Evolutionary conservation across 2,797 vertebrate species (phyloP).

Genomic region (Columba guinea): DNA sequence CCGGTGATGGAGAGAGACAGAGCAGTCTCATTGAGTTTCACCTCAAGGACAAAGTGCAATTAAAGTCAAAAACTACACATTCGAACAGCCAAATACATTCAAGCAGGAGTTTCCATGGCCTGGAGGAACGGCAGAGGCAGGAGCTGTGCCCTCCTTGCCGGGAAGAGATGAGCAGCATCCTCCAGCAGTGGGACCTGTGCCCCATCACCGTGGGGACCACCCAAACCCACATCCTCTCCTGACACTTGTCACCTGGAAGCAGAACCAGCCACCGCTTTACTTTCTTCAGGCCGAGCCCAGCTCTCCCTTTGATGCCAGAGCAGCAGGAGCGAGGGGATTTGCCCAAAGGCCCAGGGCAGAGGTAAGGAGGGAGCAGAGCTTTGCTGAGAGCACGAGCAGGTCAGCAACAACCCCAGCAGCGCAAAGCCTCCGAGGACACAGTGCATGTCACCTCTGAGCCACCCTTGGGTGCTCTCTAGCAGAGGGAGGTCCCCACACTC

Average conservation of each 20-base stretch:
- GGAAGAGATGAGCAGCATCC: background rate
- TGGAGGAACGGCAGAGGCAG: background rate
- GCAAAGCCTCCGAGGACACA: background rate
- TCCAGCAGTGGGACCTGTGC: rapidly evolving
- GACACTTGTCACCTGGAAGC: background rate
- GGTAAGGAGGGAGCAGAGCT: background rate
- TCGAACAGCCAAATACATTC: background rate
- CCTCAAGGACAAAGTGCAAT: background rate
- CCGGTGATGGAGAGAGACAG: background rate
- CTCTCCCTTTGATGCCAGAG: background rate
- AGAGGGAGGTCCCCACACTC: rapidly evolving
- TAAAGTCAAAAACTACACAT: background rate
- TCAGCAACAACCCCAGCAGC: background rate
- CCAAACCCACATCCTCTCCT: too few relatives aligned
- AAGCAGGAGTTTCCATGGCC: background rate
- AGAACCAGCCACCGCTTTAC: background rate
- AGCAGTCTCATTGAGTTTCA: background rate
- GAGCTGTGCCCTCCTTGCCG: background rate
- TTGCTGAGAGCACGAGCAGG: background rate
- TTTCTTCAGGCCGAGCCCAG: background rate
- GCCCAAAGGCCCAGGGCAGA: background rate
- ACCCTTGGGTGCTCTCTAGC: background rate
- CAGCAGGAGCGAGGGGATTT: background rate
- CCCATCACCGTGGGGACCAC: background rate
- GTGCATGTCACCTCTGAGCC: background rate